Conservation (phyloP, 1,140 invertebrate species). For the Drosophila nigrodunni region DNA sequence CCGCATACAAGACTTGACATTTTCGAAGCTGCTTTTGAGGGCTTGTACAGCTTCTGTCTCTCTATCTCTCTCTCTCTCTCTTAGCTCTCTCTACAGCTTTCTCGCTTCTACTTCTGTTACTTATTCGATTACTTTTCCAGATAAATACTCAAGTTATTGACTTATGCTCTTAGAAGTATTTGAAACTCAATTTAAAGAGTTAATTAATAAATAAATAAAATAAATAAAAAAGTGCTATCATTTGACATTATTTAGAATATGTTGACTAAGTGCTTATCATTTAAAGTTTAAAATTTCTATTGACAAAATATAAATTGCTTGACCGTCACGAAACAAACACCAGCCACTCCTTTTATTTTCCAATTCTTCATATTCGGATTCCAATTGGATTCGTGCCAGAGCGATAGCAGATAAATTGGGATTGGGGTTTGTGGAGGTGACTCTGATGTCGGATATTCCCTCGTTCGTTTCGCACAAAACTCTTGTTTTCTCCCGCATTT, state of each 20-base stretch:
- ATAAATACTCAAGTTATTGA: background rate
- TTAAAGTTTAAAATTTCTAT: too few species aligned
- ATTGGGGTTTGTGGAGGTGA: background rate
- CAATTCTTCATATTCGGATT: slow-evolving; percentile 26
- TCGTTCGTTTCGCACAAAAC: slow-evolving; percentile 53
- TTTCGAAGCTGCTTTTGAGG: slow-evolving; percentile 8
- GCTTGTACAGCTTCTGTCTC: background rate
- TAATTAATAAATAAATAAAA: too few species aligned
- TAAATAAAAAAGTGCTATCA: too few species aligned
- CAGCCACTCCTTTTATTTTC: too few species aligned
- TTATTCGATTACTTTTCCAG: slow-evolving; percentile 19
- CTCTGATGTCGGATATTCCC: slow-evolving; percentile 46
- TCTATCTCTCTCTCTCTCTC: background rate
- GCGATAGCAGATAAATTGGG: slow-evolving; percentile 29
- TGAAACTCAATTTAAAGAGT: background rate
- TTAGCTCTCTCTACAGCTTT: background rate
- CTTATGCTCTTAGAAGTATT: background rate
- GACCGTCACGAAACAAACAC: too few species aligned
- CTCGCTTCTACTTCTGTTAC: background rate
- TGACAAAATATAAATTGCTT: too few species aligned
- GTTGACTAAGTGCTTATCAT: too few species aligned
- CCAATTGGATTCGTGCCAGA: slow-evolving; percentile 49
- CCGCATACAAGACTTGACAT: slow-evolving; percentile 30
- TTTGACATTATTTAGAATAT: too few species aligned
- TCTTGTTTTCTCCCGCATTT: slow-evolving; percentile 60